phyloP scores from a whole-genome alignment of 2,113 vertebrate genomes.

The Atherinomorus stipes region DNA sequence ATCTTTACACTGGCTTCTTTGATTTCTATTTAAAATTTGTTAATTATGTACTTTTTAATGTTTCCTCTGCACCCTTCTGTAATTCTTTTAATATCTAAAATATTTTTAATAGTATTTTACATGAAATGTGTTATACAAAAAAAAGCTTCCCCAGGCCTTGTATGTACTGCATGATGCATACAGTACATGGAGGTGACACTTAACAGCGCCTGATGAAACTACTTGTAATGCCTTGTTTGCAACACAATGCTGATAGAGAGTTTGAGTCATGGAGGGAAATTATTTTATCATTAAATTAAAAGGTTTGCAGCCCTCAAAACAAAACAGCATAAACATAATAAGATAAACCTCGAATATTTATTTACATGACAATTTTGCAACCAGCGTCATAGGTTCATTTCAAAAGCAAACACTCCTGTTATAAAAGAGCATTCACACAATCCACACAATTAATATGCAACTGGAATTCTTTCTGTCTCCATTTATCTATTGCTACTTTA shows the following conservation, averaged over 20 bases:
- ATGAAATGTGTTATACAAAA: too few species aligned
- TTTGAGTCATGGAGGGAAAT: background rate
- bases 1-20: too few species aligned
- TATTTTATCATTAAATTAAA: background rate
- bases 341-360: background rate
- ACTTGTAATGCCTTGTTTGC: conserved; percentile 25
- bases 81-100: too few species aligned
- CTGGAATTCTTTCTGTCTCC: background rate
- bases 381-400: background rate
- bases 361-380: background rate
- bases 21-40: too few species aligned
- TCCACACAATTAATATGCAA: conserved; percentile 1
- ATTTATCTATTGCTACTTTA: background rate
- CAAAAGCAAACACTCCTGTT: background rate
- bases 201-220: conserved; percentile 59
- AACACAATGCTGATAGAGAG: conserved; percentile 17
- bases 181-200: conserved; percentile 6
- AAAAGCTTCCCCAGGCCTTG: too few species aligned
- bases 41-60: too few species aligned
- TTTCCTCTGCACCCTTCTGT: too few species aligned
- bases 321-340: background rate
- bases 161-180: conserved; percentile 10
- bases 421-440: background rate
- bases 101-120: too few species aligned
- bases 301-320: background rate